Evolutionary conservation across 2,888 invertebrate genomes (phyloP), one percentile per base, ranked within the genome.

Genomic region (Perizoma affinitatum): DNA sequence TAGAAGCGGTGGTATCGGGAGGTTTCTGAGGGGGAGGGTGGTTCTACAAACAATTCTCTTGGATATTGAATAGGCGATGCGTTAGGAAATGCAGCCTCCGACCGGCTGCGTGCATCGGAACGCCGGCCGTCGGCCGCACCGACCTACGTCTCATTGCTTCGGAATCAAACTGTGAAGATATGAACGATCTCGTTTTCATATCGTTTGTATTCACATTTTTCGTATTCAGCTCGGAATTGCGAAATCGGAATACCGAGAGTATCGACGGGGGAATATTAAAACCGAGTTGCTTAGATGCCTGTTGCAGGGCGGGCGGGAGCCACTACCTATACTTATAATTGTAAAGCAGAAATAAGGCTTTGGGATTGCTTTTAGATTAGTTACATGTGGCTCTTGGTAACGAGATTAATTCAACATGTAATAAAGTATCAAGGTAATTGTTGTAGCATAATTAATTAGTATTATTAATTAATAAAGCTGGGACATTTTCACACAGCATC

Each of bases 31-130:
- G 72, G 63, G 55, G 69, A 67, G 75, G 81, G 67, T 72, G 79
- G 79, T 77, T 86, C 83, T 80, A 84, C 90, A 90, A 90, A 91
- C 90, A 90, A 90, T 90, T 82, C 86, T 81, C 86, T 86, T 88
- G 90, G 90, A 90, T 91, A 90, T 91, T 90, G 90, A 91, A 90
- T 90, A 89, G 59, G 78, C 79, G 86, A 86, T 90, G 90, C 89
- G 89, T 91, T 88, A 80, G 90, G 90, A 90, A 90, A 90, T 88
- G 87, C 88, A 85, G 77, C 78, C 76, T 80, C 76, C 82, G 84
- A 49, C 56, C 51, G 54, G 47, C 82, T 87, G 88, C 85, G 85
- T 87, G 83, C 80, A 77, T 73, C 75, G 80, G 82, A 83, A 62
- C 61, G 58, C 54, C 54, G 54, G 61, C 61, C 22, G 22, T 22